Conservation (phyloP, 2,888 invertebrate species). For the Drosophila colorata region DNA sequence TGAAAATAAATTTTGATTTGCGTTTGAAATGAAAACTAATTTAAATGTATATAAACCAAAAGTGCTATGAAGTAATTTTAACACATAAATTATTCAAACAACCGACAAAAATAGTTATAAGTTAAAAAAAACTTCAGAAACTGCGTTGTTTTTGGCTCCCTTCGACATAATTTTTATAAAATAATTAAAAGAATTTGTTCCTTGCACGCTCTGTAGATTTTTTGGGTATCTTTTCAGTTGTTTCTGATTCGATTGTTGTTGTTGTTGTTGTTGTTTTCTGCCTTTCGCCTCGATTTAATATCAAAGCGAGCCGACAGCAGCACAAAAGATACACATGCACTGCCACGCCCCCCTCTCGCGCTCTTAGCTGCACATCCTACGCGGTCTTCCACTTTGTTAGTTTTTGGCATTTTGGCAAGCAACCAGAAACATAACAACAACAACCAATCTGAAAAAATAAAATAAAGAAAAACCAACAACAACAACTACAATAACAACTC, state of each 20-base stretch:
- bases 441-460: constrained; percentile 4
- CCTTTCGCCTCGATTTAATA: constrained; percentile 72
- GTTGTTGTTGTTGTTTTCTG: constrained; percentile 38
- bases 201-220: constrained; percentile 48
- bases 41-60: not conserved
- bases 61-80: constrained; percentile 3
- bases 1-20: constrained; percentile 7
- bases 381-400: constrained; percentile 70
- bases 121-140: not conserved
- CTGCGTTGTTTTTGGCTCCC: constrained; percentile 12
- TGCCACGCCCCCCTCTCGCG: constrained; percentile 38
- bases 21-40: not conserved
- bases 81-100: constrained; percentile 3
- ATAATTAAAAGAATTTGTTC: constrained; percentile 52
- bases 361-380: constrained; percentile 54
- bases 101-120: not conserved
- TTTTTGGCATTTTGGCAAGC: constrained; percentile 72
- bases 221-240: constrained; percentile 38
- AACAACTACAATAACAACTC: constrained; percentile 52
- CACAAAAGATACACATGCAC: constrained; percentile 56
- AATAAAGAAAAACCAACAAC: constrained; percentile 16
- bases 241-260: constrained; percentile 22
- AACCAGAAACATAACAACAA: constrained; percentile 51
- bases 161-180: constrained; percentile 53
- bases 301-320: constrained; percentile 71